A percentile compares a stretch with the other conserved stretches of the same genome.
These are phyloP conservation scores for Vesta saturnalis DNA, from an alignment of 2,888 invertebrate species.

Conservation along the genomic window DNA sequence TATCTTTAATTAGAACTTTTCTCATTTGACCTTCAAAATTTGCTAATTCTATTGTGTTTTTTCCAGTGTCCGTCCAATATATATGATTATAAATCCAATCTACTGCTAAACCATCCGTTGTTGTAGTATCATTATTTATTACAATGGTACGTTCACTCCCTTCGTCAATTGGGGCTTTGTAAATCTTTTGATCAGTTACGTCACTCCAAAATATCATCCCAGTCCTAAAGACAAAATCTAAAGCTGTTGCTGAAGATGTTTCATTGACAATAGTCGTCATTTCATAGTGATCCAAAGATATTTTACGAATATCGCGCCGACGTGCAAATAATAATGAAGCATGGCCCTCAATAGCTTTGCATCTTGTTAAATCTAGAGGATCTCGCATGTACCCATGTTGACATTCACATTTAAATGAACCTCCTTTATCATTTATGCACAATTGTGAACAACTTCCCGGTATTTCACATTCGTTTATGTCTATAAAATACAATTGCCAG, in stretches of 20 bases:
- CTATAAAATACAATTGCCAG: slow-evolving; percentile 59
- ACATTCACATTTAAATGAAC: slow-evolving; percentile 91
- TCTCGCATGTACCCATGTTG: slow-evolving; percentile 86
- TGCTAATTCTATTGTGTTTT: slow-evolving; percentile 92
- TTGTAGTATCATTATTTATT: slow-evolving; percentile 83
- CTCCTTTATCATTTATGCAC: slow-evolving; percentile 91
- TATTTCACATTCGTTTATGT: slow-evolving; percentile 91
- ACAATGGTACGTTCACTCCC: slow-evolving; percentile 86
- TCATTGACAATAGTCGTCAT: slow-evolving; percentile 94
- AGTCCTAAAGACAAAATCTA: slow-evolving; percentile 93
- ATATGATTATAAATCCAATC: slow-evolving; percentile 99
- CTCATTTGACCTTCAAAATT: slow-evolving; percentile 93
- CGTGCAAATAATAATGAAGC: slow-evolving; percentile 90
- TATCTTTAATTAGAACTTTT: slow-evolving; percentile 84
- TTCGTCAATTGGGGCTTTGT: slow-evolving; percentile 93
- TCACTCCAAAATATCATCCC: slow-evolving; percentile 99
- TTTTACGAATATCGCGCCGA: slow-evolving; percentile 90
- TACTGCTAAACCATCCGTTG: slow-evolving; percentile 96
- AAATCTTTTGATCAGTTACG: slow-evolving; percentile 89
- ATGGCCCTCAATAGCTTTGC: slow-evolving; percentile 91
- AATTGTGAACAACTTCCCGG: slow-evolving; percentile 94
- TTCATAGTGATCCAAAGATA: slow-evolving; percentile 89
- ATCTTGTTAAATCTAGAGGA: slow-evolving; percentile 83
- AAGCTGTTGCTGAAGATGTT: slow-evolving; percentile 90
- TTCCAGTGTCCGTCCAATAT: slow-evolving; percentile 96